Percentiles rank a stretch among this genome's conserved stretches.
Conservation (phyloP, 2,888 invertebrate species). For the Physocephala rufipes region DNA sequence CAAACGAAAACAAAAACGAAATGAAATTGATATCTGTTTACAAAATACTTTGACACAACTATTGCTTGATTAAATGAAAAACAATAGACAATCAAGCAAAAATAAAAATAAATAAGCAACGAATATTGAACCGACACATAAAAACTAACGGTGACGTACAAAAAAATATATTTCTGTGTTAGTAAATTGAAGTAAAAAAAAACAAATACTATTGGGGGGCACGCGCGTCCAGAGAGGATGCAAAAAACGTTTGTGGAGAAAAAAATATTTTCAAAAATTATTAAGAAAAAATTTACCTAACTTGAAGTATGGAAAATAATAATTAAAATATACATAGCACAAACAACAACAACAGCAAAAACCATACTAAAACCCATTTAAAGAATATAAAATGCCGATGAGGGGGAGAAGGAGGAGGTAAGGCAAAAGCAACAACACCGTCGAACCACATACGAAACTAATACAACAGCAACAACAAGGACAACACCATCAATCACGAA, state of each 20-base stretch:
- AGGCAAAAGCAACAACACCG: constrained; percentile 2
- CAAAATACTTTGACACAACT: neutral
- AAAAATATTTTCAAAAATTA: too few species aligned
- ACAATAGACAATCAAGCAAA: too few species aligned
- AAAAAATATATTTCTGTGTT: too few species aligned
- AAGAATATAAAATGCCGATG: constrained; percentile 43
- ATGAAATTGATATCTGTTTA: neutral
- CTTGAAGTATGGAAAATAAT: too few species aligned
- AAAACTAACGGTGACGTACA: too few species aligned
- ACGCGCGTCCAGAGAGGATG: neutral
- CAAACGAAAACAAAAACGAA: neutral
- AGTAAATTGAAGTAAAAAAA: too few species aligned
- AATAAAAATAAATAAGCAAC: too few species aligned
- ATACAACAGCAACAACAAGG: constrained; percentile 47
- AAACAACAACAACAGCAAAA: constrained; percentile 19
- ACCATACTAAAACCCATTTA: constrained; percentile 43
- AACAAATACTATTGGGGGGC: too few species aligned
- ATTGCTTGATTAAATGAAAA: too few species aligned
- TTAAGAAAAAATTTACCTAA: too few species aligned
- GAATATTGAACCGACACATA: too few species aligned
- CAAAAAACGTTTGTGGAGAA: neutral
- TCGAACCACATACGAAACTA: neutral
- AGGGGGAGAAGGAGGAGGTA: neutral
- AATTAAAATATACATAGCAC: too few species aligned
- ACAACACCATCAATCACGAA: constrained; percentile 39